These are phyloP conservation scores for Sebastes ruberrimus DNA, from an alignment of 2,797 vertebrate genomes.

Conservation along the genomic window DNA sequence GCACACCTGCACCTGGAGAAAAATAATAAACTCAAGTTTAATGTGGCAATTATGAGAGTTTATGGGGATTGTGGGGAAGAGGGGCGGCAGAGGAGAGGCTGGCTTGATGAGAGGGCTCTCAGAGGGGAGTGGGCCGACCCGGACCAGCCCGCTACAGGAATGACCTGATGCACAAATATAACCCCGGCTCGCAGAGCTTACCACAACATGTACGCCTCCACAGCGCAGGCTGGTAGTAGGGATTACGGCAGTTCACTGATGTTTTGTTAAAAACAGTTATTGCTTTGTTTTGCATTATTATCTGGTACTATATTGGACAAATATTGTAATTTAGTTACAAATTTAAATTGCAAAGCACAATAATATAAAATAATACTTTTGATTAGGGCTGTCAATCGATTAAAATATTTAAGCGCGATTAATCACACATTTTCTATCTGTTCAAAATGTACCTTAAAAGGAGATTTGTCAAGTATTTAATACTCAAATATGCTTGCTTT, in stretches of 20 bases:
- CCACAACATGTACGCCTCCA: conserved; percentile 36
- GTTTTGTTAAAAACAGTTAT: conserved; percentile 19
- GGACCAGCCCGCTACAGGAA: conserved; percentile 71
- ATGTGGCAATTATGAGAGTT: conserved; percentile 99
- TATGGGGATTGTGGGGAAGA: conserved; percentile 90
- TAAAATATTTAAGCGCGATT: no score
- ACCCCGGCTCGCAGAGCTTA: conserved; percentile 57
- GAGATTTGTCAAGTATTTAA: no score
- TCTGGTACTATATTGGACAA: background rate
- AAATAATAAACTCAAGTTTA: conserved; percentile 99
- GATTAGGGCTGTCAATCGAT: background rate
- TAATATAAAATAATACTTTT: background rate
- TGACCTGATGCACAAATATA: conserved; percentile 76
- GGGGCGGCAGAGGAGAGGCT: conserved; percentile 64
- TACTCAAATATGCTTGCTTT: no score
- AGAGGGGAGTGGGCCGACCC: conserved; percentile 66
- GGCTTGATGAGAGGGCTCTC: conserved; percentile 74
- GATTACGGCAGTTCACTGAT: conserved; percentile 8
- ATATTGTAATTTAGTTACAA: background rate
- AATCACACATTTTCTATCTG: no score
- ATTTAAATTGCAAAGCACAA: background rate
- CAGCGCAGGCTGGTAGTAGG: background rate
- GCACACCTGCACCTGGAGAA: conserved; percentile 97
- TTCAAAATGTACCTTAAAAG: no score
- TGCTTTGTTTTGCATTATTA: conserved; percentile 7